phyloP scores from a whole-genome alignment of 2,113 vertebrate species.

The Nyctibius bracteatus region DNA sequence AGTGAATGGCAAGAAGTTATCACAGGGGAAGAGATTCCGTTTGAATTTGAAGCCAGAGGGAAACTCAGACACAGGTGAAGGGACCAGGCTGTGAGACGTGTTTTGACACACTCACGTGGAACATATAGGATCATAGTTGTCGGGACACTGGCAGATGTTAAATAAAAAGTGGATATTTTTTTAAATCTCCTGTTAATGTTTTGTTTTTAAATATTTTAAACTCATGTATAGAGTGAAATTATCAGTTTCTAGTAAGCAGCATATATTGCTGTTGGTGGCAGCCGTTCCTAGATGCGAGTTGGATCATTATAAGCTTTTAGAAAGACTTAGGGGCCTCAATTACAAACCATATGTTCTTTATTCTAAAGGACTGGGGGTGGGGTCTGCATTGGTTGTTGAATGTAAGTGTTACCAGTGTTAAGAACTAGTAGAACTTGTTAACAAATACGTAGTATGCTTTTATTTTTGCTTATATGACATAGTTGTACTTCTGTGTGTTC shows the following conservation, averaged over 20 bases:
- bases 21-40: constrained; percentile 92
- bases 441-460: neutral
- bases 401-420: neutral
- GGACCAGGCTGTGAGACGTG: neutral
- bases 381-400: neutral
- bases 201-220: neutral
- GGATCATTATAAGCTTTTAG: neutral
- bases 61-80: constrained; percentile 92
- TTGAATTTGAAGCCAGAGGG: constrained; percentile 95
- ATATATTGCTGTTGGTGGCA: neutral
- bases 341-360: neutral
- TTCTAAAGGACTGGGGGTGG: neutral
- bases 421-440: neutral
- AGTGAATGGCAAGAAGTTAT: constrained; percentile 94
- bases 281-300: neutral
- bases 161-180: neutral
- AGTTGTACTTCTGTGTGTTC: neutral
- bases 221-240: neutral
- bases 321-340: neutral
- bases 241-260: neutral
- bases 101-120: neutral
- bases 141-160: neutral
- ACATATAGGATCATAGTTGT: neutral
- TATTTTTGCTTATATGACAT: neutral
- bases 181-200: neutral